Percentiles rank a stretch among this genome's conserved stretches.
phyloP scores from a whole-genome alignment of 2,113 vertebrate species.

The Eolophus roseicapilla region DNA sequence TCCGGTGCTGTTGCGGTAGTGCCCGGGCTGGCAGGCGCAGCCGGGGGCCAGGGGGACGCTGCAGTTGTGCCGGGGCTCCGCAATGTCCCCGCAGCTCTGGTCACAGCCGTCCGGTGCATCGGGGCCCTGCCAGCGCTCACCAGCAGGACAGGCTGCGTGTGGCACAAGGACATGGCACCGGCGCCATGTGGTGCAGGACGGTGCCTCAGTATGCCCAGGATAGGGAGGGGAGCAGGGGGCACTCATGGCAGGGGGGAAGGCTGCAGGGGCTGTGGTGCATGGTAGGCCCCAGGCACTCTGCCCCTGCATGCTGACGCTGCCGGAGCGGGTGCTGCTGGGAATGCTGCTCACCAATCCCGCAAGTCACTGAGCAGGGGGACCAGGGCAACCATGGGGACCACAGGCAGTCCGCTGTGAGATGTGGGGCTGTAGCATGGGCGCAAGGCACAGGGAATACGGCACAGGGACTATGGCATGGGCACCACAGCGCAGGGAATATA shows the following conservation, averaged over 20 bases:
- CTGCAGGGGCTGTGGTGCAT: conserved; percentile 22
- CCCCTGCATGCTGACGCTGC: conserved; percentile 63
- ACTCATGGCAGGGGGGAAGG: conserved; percentile 72
- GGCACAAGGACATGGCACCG: neutral
- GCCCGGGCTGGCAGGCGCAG: conserved; percentile 79
- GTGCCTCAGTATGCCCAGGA: neutral
- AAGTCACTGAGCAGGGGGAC: conserved; percentile 76
- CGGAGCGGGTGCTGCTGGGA: conserved; percentile 59
- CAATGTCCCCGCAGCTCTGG: conserved; percentile 66
- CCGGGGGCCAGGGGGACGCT: neutral
- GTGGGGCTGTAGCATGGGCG: neutral
- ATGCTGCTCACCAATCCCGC: conserved; percentile 67
- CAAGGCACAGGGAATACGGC: neutral
- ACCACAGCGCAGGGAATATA: neutral
- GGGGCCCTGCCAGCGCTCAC: conserved; percentile 77
- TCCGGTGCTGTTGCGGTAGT: conserved; percentile 73
- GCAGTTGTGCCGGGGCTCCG: conserved; percentile 43
- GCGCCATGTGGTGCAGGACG: neutral
- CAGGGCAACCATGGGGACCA: conserved; percentile 80
- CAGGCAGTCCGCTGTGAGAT: conserved; percentile 66
- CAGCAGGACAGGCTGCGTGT: conserved; percentile 75
- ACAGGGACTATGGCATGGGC: neutral
- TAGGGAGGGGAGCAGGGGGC: neutral
- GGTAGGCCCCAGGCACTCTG: conserved; percentile 60
- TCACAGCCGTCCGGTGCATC: conserved; percentile 57